Evolutionary conservation across 2,888 invertebrate genomes (phyloP).

Genomic region (Pristionchus exspectatus): DNA sequence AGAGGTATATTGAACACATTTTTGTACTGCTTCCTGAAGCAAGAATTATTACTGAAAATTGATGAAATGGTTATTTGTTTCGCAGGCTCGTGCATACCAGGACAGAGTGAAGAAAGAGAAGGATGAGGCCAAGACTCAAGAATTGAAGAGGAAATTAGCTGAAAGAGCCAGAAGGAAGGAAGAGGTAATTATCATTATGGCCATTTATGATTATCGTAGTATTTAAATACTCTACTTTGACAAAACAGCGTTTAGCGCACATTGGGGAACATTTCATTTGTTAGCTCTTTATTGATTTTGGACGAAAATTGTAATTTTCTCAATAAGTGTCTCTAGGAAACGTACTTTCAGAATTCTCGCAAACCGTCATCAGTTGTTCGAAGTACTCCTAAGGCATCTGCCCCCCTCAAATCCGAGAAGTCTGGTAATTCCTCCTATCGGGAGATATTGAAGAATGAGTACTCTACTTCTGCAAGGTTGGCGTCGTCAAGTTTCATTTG

Average conservation of each 20-base stretch:
- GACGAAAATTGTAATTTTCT: too few relatives aligned
- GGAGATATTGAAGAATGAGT: slow-evolving; percentile 39
- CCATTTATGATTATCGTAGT: not conserved
- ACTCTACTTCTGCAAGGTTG: slow-evolving; percentile 37
- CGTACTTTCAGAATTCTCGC: not conserved
- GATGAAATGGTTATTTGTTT: not conserved
- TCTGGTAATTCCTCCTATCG: not conserved
- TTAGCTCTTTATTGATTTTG: too few relatives aligned
- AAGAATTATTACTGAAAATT: too few relatives aligned
- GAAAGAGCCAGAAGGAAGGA: slow-evolving; percentile 30
- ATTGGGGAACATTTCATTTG: too few relatives aligned
- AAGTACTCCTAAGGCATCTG: not conserved
- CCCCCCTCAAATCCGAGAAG: not conserved
- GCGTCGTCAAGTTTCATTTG: not conserved
- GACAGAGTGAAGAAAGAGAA: not conserved
- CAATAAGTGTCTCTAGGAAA: too few relatives aligned
- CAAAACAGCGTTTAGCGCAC: too few relatives aligned
- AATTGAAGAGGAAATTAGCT: not conserved
- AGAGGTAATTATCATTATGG: not conserved
- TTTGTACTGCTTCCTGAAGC: not conserved
- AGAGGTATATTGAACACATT: slow-evolving; percentile 38
- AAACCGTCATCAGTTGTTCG: not conserved
- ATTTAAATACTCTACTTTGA: not conserved
- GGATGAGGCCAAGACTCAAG: not conserved
- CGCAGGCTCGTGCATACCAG: slow-evolving; percentile 38